Evolutionary conservation across 92 coral and sea anemone genomes (phyloP).

Genomic region (Palythoa heliodiscus): DNA sequence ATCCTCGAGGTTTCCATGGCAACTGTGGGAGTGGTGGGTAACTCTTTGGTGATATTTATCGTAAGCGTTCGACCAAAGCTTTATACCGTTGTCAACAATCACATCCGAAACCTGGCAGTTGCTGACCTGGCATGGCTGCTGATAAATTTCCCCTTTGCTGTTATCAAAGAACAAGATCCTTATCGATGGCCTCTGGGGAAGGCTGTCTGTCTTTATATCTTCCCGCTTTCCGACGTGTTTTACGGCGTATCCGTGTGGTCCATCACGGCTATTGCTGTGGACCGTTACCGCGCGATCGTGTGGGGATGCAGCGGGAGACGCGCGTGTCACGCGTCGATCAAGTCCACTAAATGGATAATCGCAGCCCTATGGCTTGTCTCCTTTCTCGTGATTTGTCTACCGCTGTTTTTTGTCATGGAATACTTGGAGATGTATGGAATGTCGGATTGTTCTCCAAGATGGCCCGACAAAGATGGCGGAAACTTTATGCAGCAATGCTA

Average conservation of each 20-base stretch:
- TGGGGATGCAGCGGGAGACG: slow-evolving; percentile 33
- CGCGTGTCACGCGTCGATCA: slow-evolving; percentile 18
- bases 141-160: slow-evolving; percentile 72
- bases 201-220: slow-evolving; percentile 56
- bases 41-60: slow-evolving; percentile 63
- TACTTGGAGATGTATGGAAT: slow-evolving; percentile 27
- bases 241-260: slow-evolving; percentile 90
- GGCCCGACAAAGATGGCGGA: slow-evolving; percentile 12
- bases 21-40: slow-evolving; percentile 74
- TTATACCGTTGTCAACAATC: slow-evolving; percentile 60
- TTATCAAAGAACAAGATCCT: slow-evolving; percentile 71
- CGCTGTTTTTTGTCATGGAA: slow-evolving; percentile 20
- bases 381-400: slow-evolving; percentile 10
- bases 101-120: slow-evolving; percentile 81
- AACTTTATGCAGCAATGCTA: slow-evolving; percentile 39
- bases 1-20: slow-evolving; percentile 68
- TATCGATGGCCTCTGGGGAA: slow-evolving; percentile 79
- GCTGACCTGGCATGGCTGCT: slow-evolving; percentile 79
- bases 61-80: slow-evolving; percentile 57
- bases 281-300: slow-evolving; percentile 63
- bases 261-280: slow-evolving; percentile 88
- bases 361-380: slow-evolving; percentile 13
- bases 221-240: slow-evolving; percentile 82
- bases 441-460: not conserved
- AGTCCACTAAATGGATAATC: slow-evolving; percentile 23